Base-by-base conservation (phyloP, 2,888 invertebrate genomes). In the Clepsis dumicolana region DNA sequence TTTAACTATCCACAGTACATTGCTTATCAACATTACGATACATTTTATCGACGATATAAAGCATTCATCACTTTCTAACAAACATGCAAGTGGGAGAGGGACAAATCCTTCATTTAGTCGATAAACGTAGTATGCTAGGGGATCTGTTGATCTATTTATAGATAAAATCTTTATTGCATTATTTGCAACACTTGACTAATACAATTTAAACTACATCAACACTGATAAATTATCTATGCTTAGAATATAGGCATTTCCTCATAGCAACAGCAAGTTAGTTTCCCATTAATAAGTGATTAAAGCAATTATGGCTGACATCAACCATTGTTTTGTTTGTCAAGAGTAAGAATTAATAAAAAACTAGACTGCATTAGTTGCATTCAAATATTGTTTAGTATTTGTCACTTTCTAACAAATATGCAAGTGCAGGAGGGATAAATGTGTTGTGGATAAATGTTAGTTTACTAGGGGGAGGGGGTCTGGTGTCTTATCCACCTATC, bases 301-400 rank as follows among this genome's bases (percentile, higher is more conserved):
- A 41, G 12, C 38, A 24, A 65, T 65, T 61, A 65, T 18, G 8
- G 16, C 8, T 25, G 59, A 16, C 60, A 48, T 29, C 27, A 14
- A 12, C 53, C 65, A 65, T 65, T 65, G 65, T 65, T 53, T n/a
- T 18, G 38, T 18, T 41, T 12, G n/a, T 16, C 14, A 59, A 53
- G 8, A 18, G 18, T 54, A 12, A 3, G 32, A 54, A 32, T 32
- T 18, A 18, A 32, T 32, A 21, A 54, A 54, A 18, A 16, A 54
- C 27, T 29, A 7, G 8, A 12, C 18, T 54, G 5, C 16, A 53
- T 8, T 29, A 21, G 16, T 35, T 57, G n/a, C 32, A 5, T 18
- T 64, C 53, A 29, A 29, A 29, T n/a, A n/a, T n/a, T n/a, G n/a
- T n/a, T n/a, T n/a, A n/a, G n/a, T n/a, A n/a, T n/a, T n/a, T n/a